A percentile compares a stretch with the other conserved stretches of the same genome.
phyloP scores from a whole-genome alignment of 2,113 vertebrate genomes.

The Danio rerio region GRCz12tu NC_133185.1:39738501-39739000 shows the following conservation, averaged over 20 bases:
- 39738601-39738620: too few species aligned
- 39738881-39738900: conserved; percentile 99
- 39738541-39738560: too few species aligned
- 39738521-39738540: too few species aligned
- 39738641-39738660: conserved; percentile 37
- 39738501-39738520: too few species aligned
- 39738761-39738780: conserved; percentile 61
- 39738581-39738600: too few species aligned
- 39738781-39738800: background rate
- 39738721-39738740: conserved; percentile 60
- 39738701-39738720: conserved; percentile 64
- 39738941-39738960: conserved; percentile 95
- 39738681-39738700: conserved; percentile 45
- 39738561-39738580: too few species aligned
- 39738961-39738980: conserved; percentile 98
- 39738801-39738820: conserved; percentile 83
- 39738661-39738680: conserved; percentile 45
- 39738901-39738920: conserved; percentile 98
- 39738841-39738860: conserved; percentile 99
- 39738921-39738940: conserved; percentile 96
- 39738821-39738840: conserved; percentile 99
- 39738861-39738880: conserved; percentile 99
- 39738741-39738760: conserved; percentile 77
- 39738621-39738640: too few species aligned
- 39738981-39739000: conserved; percentile 96